Percentiles rank a stretch among this genome's conserved stretches.
phyloP scores from a whole-genome alignment of 1,140 invertebrate genomes.

The Galleria mellonella region DNA sequence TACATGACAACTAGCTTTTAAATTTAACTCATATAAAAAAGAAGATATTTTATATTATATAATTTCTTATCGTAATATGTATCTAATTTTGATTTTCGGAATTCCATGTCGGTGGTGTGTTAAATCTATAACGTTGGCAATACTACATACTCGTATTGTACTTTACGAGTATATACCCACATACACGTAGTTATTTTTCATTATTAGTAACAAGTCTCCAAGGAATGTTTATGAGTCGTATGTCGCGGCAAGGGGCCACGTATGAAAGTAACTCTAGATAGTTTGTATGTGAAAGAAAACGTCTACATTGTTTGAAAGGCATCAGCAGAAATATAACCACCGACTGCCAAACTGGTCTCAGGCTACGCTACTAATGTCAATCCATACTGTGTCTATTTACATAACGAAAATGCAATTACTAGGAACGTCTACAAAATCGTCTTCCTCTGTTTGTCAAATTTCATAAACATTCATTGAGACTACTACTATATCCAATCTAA shows the following conservation, averaged over 20 bases:
- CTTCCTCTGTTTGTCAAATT: not conserved
- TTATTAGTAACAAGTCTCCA: constrained; percentile 30
- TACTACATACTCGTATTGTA: not conserved
- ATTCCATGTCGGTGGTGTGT: too few relatives aligned
- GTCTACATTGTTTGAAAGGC: not conserved
- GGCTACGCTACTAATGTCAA: too few relatives aligned
- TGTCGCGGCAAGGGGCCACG: constrained; percentile 9
- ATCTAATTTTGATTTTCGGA: too few relatives aligned
- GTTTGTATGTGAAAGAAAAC: not conserved
- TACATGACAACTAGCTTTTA: too few relatives aligned
- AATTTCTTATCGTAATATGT: too few relatives aligned
- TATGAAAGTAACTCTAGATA: constrained; percentile 3
- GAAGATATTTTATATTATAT: too few relatives aligned
- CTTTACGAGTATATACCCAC: constrained; percentile 13
- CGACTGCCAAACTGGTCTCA: not conserved
- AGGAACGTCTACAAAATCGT: too few relatives aligned
- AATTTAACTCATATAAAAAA: too few relatives aligned
- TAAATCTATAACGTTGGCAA: too few relatives aligned
- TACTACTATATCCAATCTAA: too few relatives aligned
- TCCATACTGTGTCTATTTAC: too few relatives aligned
- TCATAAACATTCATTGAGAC: not conserved
- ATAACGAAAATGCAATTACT: too few relatives aligned
- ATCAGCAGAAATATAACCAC: not conserved
- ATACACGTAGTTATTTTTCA: constrained; percentile 21
- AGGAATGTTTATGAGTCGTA: constrained; percentile 20